Conservation (phyloP, 2,888 invertebrate genomes). For the Volucella zonaria region DNA sequence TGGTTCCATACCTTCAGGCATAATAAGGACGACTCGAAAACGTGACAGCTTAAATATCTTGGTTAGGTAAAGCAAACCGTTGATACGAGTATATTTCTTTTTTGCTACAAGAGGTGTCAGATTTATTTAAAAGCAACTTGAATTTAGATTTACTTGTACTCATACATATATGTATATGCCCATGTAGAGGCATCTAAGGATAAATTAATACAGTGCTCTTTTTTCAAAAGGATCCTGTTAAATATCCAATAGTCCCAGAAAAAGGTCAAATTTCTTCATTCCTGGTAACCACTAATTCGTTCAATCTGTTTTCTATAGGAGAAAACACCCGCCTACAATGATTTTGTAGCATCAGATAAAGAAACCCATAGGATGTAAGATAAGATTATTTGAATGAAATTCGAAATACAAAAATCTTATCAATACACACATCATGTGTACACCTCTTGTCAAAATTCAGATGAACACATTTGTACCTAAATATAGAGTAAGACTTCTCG, state of each 20-base stretch:
- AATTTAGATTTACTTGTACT: conserved; percentile 30
- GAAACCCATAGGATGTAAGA: conserved; percentile 4
- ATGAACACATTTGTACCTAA: neutral
- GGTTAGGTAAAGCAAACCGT: conserved; percentile 29
- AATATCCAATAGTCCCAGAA: conserved; percentile 42
- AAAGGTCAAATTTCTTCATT: conserved; percentile 53
- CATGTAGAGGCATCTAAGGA: neutral
- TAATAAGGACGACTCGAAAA: conserved; percentile 41
- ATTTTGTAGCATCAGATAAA: conserved; percentile 41
- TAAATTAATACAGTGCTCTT: too few relatives aligned
- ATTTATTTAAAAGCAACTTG: conserved; percentile 54
- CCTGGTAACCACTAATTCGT: conserved; percentile 62
- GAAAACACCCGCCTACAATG: conserved; percentile 29
- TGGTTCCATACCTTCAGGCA: conserved; percentile 27
- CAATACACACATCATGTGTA: conserved; percentile 9
- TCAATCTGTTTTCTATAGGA: conserved; percentile 22
- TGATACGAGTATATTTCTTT: conserved; percentile 42
- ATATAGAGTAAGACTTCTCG: too few relatives aligned
- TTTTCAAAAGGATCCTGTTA: conserved; percentile 36
- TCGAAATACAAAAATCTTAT: conserved; percentile 40
- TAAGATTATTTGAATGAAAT: conserved; percentile 46
- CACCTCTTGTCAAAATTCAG: neutral
- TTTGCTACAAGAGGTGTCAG: conserved; percentile 57
- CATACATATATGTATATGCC: neutral
- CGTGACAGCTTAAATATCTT: conserved; percentile 39